Base-by-base conservation (phyloP, 2,888 invertebrate genomes). In the Cephonodes hylas region DNA sequence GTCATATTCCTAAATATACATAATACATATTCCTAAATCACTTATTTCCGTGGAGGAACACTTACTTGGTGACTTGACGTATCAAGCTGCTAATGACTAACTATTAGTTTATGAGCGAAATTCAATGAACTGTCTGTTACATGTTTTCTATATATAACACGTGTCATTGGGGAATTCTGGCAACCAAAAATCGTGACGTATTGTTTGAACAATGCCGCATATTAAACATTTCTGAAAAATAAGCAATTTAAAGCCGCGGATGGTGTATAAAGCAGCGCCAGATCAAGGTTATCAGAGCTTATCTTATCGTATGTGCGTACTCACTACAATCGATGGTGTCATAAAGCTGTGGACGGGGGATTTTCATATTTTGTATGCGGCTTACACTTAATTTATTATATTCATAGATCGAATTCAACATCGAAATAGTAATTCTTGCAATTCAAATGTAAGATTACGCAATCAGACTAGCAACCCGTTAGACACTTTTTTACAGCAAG, bases 241-340 rank as follows among this genome's bases (percentile, higher is more conserved):
- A 34, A 25, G 15, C 10, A 10, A 46, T 46, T 25, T 38, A 15
- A 18, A 34, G 34, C 38, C 22, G 15, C 23, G 34, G 34, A 15
- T 34, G 23, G 15, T 23, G 34, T 42, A 44, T 64, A 64, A 68
- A 65, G 65, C 65, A 70, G 64, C 70, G 65, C 63, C 58, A 63
- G 64, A 61, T 62, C 79, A 80, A 81, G 81, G 81, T 67, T 66
- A 62, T 42, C n/a, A n/a, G 31, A 59, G 64, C 20, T 77, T 80
- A 81, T 81, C 81, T 81, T 78, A 81, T 81, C 81, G 66, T 38
- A 64, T 65, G 69, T 71, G 67, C 70, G 71, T 69, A 64, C 68
- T 75, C 64, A 69, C 70, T 10, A 42, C 74, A 76, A 77, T 81
- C 79, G 80, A 80, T 81, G 78, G 72, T 65, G 64, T 71, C 60